Percentiles rank a stretch among this genome's conserved stretches.
phyloP scores from a whole-genome alignment of 1,140 invertebrate genomes.

The Cephus cinctus region DNA sequence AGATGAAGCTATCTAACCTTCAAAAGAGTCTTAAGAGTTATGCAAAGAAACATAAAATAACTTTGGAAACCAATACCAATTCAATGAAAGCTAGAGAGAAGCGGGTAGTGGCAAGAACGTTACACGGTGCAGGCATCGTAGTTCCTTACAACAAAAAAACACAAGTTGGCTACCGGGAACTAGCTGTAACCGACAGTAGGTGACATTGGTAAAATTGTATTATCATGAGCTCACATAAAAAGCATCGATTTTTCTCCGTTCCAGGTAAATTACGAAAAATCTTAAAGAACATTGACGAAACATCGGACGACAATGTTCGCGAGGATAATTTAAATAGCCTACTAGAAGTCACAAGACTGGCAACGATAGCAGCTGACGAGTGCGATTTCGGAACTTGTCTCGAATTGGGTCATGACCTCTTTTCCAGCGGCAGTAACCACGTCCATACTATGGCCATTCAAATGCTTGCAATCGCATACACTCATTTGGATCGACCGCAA shows the following conservation, averaged over 20 bases:
- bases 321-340: constrained; percentile 63
- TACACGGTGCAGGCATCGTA: constrained; percentile 85
- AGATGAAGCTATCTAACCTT: constrained; percentile 59
- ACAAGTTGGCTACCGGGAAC: constrained; percentile 75
- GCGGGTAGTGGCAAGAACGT: constrained; percentile 73
- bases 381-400: constrained; percentile 91
- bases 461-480: constrained; percentile 76
- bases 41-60: constrained; percentile 64
- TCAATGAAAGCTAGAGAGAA: constrained; percentile 66
- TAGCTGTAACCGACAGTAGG: constrained; percentile 74
- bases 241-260: constrained; percentile 37
- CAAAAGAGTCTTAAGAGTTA: constrained; percentile 65
- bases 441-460: constrained; percentile 67
- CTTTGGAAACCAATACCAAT: constrained; percentile 61
- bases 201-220: too few species aligned
- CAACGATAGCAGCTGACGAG: constrained; percentile 89
- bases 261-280: constrained; percentile 72
- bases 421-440: constrained; percentile 69
- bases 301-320: constrained; percentile 61
- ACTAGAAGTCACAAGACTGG: constrained; percentile 75
- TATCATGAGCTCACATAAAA: too few species aligned
- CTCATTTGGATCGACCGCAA: constrained; percentile 68
- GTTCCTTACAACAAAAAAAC: constrained; percentile 82
- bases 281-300: constrained; percentile 65
- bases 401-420: constrained; percentile 84